Base-by-base conservation (phyloP, 2,888 invertebrate species). In the Acleris sparsana region DNA sequence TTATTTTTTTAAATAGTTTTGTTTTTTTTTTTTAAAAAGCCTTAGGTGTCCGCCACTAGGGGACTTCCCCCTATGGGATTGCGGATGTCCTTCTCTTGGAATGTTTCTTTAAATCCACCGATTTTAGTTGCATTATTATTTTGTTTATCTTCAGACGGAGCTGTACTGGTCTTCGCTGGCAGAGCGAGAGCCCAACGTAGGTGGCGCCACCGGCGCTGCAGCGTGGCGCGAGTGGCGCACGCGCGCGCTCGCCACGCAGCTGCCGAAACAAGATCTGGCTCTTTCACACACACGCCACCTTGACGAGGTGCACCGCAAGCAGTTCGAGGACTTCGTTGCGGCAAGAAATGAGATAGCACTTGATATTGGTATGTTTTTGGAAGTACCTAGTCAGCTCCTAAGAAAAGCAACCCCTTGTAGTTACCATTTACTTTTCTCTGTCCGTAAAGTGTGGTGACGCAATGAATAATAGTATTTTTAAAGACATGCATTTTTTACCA, bases 201-300 rank as follows among this genome's bases (percentile, higher is more conserved):
- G 86, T 58, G 92, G 91, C 79, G 87, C 88, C 71, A 89, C 87
- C 1, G 91, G 90, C 1, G 78, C 86, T 3, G 85, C 87, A 1
- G 88, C 88, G 5, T 92, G 89, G 92, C 86, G 89, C 7, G 86
- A 86, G 1, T 92, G 91, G 91, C 71, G 88, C 73, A 86, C 89
- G 72, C 78, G 93, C 73, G 84, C 95, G 80, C 92, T 99, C 77
- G 96, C 97, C 71, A 93, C 94, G 70, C 99, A 99, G 91, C 93
- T 99, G 80, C 99, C 99, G 49, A 97, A 97, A 85, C 98, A 99
- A 92, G 99, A 99, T 86, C 94, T 99, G 67, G 96, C 98, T 9
- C 92, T 97, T 75, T 95, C 96, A 62, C 98, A 98, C 84, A 98
- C 98, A 88, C 95, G 96, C 80, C 96, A 97, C 85, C 94, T 99